Evolutionary conservation across 2,113 vertebrate species (phyloP), one percentile per base, ranked within the genome.

Genomic region (Gymnobelideus leadbeateri): DNA sequence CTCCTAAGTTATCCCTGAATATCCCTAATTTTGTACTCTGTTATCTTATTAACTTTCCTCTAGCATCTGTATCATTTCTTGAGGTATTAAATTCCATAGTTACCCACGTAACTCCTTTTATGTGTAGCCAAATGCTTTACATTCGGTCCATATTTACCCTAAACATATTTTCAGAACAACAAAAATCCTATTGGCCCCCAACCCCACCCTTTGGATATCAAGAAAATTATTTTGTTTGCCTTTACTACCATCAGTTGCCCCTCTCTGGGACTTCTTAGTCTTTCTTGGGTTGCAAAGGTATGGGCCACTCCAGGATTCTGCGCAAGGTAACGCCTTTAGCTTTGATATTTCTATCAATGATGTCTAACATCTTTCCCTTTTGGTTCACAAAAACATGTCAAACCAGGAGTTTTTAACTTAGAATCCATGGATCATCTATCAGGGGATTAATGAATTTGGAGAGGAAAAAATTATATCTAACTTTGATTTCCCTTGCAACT

Each of bases 31-130:
- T 91, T 89, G 19, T 21, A 52, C 3, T 52, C 52, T 21, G 16
- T 52, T 52, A 52, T 14, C 24, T 89, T 43, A 91, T 91, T 52
- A 92, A 10, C 26, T 49, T 2, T 96, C 92, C 95, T 94, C 21
- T 0, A 89, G 0, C 2, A 57, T 28, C 1, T 93, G 23, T 91
- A 10, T 16, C 3, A 95, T 92, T 51, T 92, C 12, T 1, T 2
- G 1, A 8, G 11, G 6, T 50, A 23, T 51, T 92, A 1, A 77
- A 14, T 49, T 14, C 0, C n/a, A 92, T 7, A 68, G 52, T 43
- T 84, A 84, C 19, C n/a, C 19, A 84, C 1, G 9, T 84, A 43
- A 43, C 0, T 26, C 19, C 91, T 95, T 57, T 57, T 11, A 92
- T 92, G 51, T 89, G 84, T 51, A 51, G 6, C 14, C 92, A 94